Conservation (phyloP, 2,888 invertebrate species). For the Lithophane socia region DNA sequence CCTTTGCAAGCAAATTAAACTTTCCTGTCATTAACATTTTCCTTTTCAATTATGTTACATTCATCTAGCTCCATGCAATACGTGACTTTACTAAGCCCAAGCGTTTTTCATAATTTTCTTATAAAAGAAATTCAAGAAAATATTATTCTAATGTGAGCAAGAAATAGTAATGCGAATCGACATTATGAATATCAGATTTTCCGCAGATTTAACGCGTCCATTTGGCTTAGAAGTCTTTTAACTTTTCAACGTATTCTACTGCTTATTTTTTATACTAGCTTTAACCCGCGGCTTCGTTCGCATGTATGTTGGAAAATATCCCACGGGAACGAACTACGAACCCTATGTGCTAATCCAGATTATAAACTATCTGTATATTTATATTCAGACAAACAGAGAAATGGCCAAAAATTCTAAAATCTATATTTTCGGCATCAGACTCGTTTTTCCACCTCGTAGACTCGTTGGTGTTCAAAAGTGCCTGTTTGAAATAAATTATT, state of each 20-base stretch:
- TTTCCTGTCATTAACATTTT: neutral
- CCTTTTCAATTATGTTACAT: neutral
- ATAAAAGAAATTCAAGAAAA: neutral
- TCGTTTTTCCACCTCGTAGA: no score
- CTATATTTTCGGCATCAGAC: neutral
- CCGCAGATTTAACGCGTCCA: slow-evolving; percentile 25
- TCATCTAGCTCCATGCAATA: neutral
- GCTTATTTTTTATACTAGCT: slow-evolving; percentile 13
- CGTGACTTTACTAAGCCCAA: neutral
- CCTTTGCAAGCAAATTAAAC: neutral
- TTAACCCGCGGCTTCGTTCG: neutral
- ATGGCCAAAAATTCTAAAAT: neutral
- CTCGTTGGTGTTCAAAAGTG: no score
- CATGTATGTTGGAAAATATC: neutral
- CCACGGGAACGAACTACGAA: neutral
- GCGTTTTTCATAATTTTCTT: neutral
- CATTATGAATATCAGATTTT: slow-evolving; percentile 20
- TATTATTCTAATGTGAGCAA: neutral
- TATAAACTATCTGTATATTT: no score
- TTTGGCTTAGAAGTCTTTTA: slow-evolving; percentile 32
- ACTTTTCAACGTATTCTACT: slow-evolving; percentile 24
- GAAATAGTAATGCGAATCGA: slow-evolving; percentile 18
- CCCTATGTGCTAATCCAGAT: no score
- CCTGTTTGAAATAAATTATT: no score
- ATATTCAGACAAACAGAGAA: no score